Evolutionary conservation across 2,888 invertebrate genomes (phyloP).

Genomic region (Caradrina clavipalpis): DNA sequence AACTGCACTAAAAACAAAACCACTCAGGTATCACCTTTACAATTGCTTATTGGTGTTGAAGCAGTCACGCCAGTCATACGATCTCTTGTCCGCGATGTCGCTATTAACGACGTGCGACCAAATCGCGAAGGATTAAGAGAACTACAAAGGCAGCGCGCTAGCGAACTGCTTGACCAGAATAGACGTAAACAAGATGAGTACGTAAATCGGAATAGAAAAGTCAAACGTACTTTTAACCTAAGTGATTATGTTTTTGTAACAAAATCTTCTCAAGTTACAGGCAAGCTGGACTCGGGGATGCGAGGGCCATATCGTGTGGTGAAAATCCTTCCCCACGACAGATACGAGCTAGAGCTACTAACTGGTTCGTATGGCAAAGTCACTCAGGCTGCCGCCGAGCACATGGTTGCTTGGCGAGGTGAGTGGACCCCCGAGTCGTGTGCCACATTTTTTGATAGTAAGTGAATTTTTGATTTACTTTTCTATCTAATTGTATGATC

Average conservation of each 20-base stretch:
- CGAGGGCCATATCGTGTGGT: not conserved
- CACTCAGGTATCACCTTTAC: not conserved
- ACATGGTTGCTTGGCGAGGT: not conserved
- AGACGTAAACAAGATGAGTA: not conserved
- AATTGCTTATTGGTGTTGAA: not conserved
- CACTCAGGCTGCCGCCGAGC: not conserved
- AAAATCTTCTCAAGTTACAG: not conserved
- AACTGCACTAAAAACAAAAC: not conserved
- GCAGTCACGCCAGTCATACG: not conserved
- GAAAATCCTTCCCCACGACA: not conserved
- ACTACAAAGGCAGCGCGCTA: not conserved
- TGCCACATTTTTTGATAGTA: not conserved
- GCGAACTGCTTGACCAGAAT: not conserved
- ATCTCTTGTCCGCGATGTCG: not conserved
- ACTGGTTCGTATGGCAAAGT: not conserved
- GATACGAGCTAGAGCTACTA: not conserved
- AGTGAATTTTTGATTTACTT: not conserved
- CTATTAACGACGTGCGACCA: not conserved
- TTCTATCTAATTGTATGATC: no score
- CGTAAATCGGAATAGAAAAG: not conserved
- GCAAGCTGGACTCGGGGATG: slow-evolving; percentile 1
- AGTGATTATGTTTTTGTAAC: not conserved
- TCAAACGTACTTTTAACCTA: not conserved
- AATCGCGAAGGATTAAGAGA: not conserved
- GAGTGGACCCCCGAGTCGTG: not conserved